A percentile compares a stretch with the other conserved stretches of the same genome.
These are phyloP conservation scores for Delia radicum DNA, from an alignment of 1,140 invertebrate species.

Conservation along the genomic window DNA sequence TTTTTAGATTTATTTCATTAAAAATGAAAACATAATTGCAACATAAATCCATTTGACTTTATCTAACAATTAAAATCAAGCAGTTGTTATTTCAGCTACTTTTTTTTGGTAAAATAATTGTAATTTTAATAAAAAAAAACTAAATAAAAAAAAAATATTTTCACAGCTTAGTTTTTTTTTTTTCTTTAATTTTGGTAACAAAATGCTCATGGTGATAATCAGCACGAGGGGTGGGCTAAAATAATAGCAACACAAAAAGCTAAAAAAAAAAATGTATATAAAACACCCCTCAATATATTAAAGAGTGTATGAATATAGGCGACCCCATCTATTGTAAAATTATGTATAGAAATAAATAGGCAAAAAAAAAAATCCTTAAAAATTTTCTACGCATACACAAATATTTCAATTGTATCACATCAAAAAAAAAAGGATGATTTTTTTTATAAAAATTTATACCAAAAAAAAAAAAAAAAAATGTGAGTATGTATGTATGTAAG, in stretches of 20 bases:
- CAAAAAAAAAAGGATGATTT: neutral
- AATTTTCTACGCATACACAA: conserved; percentile 17
- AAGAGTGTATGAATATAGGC: too few relatives aligned
- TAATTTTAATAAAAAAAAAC: neutral
- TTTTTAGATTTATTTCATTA: neutral
- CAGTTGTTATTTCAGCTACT: conserved; percentile 10
- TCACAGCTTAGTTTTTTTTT: conserved; percentile 13
- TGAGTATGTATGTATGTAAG: neutral
- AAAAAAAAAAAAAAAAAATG: neutral
- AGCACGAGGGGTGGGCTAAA: conserved; percentile 8
- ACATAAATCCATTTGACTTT: conserved; percentile 23
- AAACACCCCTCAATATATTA: neutral
- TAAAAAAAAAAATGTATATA: neutral
- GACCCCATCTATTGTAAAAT: neutral
- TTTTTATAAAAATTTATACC: neutral
- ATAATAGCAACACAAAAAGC: neutral
- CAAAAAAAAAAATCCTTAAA: neutral
- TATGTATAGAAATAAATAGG: too few relatives aligned
- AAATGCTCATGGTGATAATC: conserved; percentile 15
- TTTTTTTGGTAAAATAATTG: neutral
- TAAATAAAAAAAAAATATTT: conserved; percentile 2
- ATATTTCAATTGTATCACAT: conserved; percentile 17
- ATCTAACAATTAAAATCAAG: conserved; percentile 21
- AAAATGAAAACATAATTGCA: conserved; percentile 9
- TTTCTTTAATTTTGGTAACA: neutral